Base-by-base conservation (phyloP, 1,140 invertebrate species). In the Maconellicoccus hirsutus region DNA sequence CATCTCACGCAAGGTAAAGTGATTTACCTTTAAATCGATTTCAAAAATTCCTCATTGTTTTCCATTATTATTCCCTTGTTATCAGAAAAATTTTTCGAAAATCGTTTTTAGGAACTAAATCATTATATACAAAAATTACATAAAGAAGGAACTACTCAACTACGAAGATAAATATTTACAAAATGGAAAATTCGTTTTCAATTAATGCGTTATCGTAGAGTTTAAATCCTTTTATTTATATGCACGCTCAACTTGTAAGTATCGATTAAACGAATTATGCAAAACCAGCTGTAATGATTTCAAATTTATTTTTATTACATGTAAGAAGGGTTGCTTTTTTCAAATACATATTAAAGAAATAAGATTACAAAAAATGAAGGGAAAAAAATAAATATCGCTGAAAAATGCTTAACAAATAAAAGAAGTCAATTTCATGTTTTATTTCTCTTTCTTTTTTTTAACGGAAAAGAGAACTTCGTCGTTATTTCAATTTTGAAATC, bases 101-200 rank as follows among this genome's bases (percentile, higher is more conserved):
- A 66, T 25, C 16, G 25, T 66, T 1, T 66, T 66, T 66, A 66
- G 61, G 61, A 66, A 66, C 61, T 66, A 66, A 66, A 66, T 66
- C 4, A 25, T 23, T 25, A 25, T 66, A 66, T 66, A 26, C 25
- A 66, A 66, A 66, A 66, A 66, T 25, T 25, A 26, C 21, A 66
- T 8, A 66, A 25, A 66, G 25, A 66, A 66, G 61, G 61, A 66
- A 66, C 61, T 66, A 66, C 22, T 26, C 25, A 26, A 66, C 21
- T 66, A 66, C 61, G 25, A 59, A 23, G 42, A 52, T 19, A 16
- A 16, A 23, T 66, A 23, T 66, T 66, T 66, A 66, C 61, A 66
- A 66, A 25, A 25, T 22, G 10, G 61, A 66, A 66, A 25, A 66
- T 23, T 66, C 10, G 16, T 66, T 66, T 26, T 61, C n/a, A 59